phyloP scores from a whole-genome alignment of 2,888 invertebrate species.

The Hydrotaea cyrtoneurina region DNA sequence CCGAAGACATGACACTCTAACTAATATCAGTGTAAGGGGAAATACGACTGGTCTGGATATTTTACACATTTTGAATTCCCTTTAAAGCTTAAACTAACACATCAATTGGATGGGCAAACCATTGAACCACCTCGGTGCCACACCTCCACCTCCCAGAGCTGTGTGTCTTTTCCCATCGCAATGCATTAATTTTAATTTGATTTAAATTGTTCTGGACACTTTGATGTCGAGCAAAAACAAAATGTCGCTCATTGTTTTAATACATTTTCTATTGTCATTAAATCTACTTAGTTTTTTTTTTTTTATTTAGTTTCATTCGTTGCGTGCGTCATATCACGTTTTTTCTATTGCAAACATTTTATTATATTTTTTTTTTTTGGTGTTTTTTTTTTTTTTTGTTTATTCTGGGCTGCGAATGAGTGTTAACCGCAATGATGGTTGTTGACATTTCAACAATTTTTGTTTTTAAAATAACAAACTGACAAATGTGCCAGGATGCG shows the following conservation, averaged over 20 bases:
- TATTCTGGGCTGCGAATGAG: slow-evolving; percentile 39
- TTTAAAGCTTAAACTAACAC: no score
- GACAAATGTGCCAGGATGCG: slow-evolving; percentile 55
- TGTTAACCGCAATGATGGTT: slow-evolving; percentile 70
- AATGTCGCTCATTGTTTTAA: slow-evolving; percentile 28
- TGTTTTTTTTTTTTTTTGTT: slow-evolving; percentile 29
- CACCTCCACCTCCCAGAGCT: not conserved
- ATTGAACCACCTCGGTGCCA: no score
- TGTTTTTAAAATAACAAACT: slow-evolving; percentile 62
- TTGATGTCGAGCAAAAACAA: not conserved
- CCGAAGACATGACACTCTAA: no score
- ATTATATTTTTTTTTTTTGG: no score
- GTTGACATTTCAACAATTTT: slow-evolving; percentile 69
- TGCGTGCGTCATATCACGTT: slow-evolving; percentile 24
- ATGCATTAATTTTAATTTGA: slow-evolving; percentile 25
- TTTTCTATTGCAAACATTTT: slow-evolving; percentile 28
- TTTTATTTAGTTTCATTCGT: not conserved
- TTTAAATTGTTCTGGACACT: slow-evolving; percentile 30
- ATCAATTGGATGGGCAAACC: no score
- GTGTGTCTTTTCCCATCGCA: not conserved
- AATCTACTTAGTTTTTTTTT: slow-evolving; percentile 8
- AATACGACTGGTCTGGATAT: no score
- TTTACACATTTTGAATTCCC: no score
- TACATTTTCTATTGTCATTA: slow-evolving; percentile 37
- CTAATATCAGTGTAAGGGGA: no score